These are phyloP conservation scores for Mesitornis unicolor DNA, from an alignment of 2,113 vertebrate genomes.

Conservation along the genomic window DNA sequence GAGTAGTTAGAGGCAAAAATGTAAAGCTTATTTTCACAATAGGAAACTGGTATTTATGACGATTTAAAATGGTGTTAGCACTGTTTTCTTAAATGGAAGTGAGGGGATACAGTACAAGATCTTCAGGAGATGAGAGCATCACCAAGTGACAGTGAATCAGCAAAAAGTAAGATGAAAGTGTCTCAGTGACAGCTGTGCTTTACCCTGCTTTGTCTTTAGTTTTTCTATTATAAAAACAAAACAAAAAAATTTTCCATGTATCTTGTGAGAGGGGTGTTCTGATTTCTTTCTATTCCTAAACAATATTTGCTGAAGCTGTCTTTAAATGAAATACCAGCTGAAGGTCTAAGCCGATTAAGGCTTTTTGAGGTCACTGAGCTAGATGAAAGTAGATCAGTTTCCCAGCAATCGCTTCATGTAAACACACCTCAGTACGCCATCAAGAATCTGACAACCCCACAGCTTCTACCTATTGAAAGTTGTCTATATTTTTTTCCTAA, in stretches of 20 bases:
- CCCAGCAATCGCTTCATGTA: neutral
- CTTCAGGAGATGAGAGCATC: neutral
- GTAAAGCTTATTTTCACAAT: neutral
- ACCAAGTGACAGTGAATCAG: neutral
- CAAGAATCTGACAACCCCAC: neutral
- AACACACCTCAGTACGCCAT: neutral
- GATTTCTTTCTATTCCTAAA: neutral
- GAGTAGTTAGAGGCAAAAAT: neutral
- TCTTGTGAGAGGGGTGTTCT: neutral
- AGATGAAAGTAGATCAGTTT: conserved; percentile 30
- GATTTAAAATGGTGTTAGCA: neutral
- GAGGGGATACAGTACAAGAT: neutral
- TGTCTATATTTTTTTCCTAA: neutral
- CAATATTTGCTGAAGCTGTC: neutral
- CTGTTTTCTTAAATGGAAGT: neutral
- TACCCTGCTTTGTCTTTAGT: neutral
- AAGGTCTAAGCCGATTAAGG: conserved; percentile 64
- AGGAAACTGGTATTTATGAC: neutral
- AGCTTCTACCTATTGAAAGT: neutral
- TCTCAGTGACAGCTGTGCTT: neutral
- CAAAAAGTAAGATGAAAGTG: neutral
- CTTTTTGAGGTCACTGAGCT: conserved; percentile 57
- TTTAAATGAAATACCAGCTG: conserved; percentile 39
- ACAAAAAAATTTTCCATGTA: neutral
- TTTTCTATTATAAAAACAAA: neutral